phyloP scores from a whole-genome alignment of 2,888 invertebrate species.

The Lissocephala sabroskyi region DNA sequence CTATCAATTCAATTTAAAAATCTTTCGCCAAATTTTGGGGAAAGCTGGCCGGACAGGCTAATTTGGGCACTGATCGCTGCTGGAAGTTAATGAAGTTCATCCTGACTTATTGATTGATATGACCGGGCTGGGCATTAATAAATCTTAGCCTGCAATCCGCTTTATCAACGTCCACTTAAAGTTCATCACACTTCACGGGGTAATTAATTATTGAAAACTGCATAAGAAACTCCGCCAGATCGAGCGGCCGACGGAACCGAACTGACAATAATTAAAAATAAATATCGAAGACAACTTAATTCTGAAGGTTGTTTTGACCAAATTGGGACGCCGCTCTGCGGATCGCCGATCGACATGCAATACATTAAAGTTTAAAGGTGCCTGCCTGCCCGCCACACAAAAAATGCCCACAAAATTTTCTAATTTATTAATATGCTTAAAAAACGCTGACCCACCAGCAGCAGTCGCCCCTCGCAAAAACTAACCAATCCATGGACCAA shows the following conservation, averaged over 20 bases:
- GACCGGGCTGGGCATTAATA: neutral
- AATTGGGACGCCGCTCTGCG: slow-evolving; percentile 3
- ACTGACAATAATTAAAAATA: slow-evolving; percentile 44
- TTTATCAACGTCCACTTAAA: slow-evolving; percentile 41
- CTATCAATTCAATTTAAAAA: slow-evolving; percentile 64
- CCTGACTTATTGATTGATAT: slow-evolving; percentile 1
- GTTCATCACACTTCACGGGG: slow-evolving; percentile 47
- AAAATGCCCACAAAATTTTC: slow-evolving; percentile 35
- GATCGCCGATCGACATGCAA: slow-evolving; percentile 42
- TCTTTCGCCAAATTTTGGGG: slow-evolving; percentile 17
- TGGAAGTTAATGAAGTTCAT: neutral
- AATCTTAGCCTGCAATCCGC: slow-evolving; percentile 12
- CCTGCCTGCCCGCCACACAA: slow-evolving; percentile 25
- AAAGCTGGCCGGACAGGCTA: no score
- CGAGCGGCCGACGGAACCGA: no score
- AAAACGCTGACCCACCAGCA: slow-evolving; percentile 13
- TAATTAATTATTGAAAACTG: slow-evolving; percentile 43
- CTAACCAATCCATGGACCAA: slow-evolving; percentile 8
- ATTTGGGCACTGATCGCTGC: no score
- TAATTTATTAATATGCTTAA: slow-evolving; percentile 65
- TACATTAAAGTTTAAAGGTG: slow-evolving; percentile 52
- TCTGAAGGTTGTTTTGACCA: slow-evolving; percentile 49
- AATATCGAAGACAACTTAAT: slow-evolving; percentile 54
- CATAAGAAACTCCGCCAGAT: slow-evolving; percentile 10
- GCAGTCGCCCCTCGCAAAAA: slow-evolving; percentile 1